Evolutionary conservation across 92 coral and sea anemone species (phyloP).

Genomic region (Palythoa grandiflora): DNA sequence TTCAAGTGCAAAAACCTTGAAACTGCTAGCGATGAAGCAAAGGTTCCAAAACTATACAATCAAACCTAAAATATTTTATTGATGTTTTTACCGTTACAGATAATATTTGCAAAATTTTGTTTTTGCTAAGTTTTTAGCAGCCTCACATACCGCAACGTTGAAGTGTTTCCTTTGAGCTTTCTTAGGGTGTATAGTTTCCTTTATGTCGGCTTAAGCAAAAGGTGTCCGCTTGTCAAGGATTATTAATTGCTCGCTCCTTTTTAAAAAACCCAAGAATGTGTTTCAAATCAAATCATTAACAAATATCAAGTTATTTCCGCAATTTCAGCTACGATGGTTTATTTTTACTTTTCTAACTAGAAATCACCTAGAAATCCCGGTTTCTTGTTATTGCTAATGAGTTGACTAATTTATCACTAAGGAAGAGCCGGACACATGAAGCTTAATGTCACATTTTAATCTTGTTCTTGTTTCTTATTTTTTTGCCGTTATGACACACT

Average conservation of each 20-base stretch:
- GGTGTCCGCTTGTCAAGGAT: constrained; percentile 35
- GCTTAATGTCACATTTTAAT: neutral
- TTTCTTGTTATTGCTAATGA: neutral
- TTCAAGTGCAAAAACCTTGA: constrained; percentile 27
- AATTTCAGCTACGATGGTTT: neutral
- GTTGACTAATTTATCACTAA: neutral
- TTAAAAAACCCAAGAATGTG: constrained; percentile 8
- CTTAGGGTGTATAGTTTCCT: neutral
- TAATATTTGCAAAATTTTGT: neutral
- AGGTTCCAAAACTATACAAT: constrained; percentile 18
- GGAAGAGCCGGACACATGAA: neutral
- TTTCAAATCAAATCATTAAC: constrained; percentile 36
- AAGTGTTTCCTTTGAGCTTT: neutral
- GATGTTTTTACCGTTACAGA: neutral
- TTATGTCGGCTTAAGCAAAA: constrained; percentile 35
- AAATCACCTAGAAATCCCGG: neutral
- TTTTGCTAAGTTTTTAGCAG: too few relatives aligned
- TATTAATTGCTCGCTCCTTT: constrained; percentile 24
- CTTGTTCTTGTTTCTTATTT: neutral
- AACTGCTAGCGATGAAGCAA: neutral
- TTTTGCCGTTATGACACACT: too few relatives aligned
- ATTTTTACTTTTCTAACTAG: neutral
- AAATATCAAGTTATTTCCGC: constrained; percentile 24
- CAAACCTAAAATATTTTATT: neutral
- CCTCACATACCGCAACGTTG: too few relatives aligned